Conservation (phyloP, 2,888 invertebrate genomes). For the Catocala fraxini region DNA sequence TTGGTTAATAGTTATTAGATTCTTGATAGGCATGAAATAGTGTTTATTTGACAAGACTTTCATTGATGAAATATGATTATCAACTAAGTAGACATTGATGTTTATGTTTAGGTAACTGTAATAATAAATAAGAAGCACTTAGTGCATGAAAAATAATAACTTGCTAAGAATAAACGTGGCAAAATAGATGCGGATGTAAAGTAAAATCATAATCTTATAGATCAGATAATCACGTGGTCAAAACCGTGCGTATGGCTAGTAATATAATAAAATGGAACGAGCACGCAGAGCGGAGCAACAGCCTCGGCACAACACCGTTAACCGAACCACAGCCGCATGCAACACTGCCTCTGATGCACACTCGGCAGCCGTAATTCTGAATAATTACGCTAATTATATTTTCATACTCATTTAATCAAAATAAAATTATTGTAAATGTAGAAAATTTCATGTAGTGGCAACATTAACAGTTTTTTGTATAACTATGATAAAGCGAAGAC, state of each 20-base stretch:
- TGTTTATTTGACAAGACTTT: background rate
- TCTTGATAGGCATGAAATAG: background rate
- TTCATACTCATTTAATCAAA: slow-evolving; percentile 9
- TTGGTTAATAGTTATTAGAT: background rate
- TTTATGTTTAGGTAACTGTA: slow-evolving; percentile 14
- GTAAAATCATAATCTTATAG: background rate
- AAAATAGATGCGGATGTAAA: background rate
- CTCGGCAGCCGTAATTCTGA: slow-evolving; percentile 19
- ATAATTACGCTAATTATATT: slow-evolving; percentile 17
- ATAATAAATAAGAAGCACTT: background rate
- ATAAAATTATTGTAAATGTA: background rate
- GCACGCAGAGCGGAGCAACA: slow-evolving; percentile 55
- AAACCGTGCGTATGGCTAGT: slow-evolving; percentile 38
- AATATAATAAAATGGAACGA: slow-evolving; percentile 48
- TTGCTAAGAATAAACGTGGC: background rate
- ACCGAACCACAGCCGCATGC: slow-evolving; percentile 56
- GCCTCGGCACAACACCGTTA: slow-evolving; percentile 54
- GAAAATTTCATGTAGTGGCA: background rate
- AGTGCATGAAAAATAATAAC: background rate
- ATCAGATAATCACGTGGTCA: slow-evolving; percentile 12
- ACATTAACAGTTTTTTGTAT: background rate
- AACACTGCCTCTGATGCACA: slow-evolving; percentile 54
- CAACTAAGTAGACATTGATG: slow-evolving; percentile 2
- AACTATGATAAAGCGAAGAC: slow-evolving; percentile 5
- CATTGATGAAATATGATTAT: background rate